Conservation (phyloP, 2,113 vertebrate species). For the Clarias batrachus region DNA sequence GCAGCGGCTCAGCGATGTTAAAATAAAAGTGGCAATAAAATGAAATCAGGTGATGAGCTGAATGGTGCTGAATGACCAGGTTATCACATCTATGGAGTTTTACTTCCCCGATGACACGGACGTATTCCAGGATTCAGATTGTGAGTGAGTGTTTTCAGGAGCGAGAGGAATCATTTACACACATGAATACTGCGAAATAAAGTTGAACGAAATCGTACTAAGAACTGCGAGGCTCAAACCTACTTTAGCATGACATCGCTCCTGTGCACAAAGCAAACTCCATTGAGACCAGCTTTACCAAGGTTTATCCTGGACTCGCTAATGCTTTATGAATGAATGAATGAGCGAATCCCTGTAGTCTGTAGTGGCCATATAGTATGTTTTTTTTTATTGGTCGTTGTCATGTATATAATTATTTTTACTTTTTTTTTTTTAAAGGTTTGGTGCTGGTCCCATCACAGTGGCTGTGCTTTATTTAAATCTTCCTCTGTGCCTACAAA, state of each 20-base stretch:
- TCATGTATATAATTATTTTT: not conserved
- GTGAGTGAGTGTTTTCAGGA: no score
- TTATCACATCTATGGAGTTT: no score
- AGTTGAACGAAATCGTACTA: no score
- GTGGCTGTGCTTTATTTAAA: constrained; percentile 82
- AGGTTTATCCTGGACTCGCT: not conserved
- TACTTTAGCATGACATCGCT: not conserved
- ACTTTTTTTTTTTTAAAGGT: constrained; percentile 67
- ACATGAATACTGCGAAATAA: no score
- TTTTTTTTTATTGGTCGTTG: not conserved
- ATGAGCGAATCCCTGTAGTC: not conserved
- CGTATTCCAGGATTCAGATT: no score
- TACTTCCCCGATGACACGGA: no score
- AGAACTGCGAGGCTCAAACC: not conserved
- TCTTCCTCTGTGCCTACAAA: constrained; percentile 77
- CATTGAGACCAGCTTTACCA: not conserved
- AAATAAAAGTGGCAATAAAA: no score
- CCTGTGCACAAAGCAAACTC: not conserved
- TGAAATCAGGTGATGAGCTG: no score
- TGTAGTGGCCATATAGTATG: not conserved
- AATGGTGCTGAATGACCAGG: no score
- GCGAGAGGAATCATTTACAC: no score
- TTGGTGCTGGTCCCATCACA: constrained; percentile 88
- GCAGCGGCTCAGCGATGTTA: no score
- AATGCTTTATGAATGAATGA: not conserved